These are phyloP conservation scores for Andrena camellia DNA, from an alignment of 2,888 invertebrate species.

Conservation along the genomic window DNA sequence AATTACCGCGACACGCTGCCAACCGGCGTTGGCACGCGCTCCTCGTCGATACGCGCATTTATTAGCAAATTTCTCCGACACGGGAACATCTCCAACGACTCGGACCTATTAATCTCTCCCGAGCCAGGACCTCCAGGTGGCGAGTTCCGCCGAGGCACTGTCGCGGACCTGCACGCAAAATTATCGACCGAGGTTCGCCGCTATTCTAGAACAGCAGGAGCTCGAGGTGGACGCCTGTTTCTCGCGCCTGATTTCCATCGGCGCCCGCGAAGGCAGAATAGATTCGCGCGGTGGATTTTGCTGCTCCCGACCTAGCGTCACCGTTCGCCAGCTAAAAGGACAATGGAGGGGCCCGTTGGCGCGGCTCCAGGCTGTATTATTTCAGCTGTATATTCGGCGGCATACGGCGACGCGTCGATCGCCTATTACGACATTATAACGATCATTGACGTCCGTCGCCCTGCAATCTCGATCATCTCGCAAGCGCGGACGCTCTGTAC, in stretches of 20 bases:
- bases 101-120: too few species aligned
- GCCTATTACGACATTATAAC: slow-evolving; percentile 51
- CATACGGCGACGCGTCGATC: slow-evolving; percentile 45
- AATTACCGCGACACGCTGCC: slow-evolving; percentile 52
- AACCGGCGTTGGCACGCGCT: slow-evolving; percentile 40
- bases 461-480: slow-evolving; percentile 21
- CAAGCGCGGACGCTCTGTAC: slow-evolving; percentile 9
- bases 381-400: slow-evolving; percentile 48
- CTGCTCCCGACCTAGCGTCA: background rate
- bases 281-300: slow-evolving; percentile 17
- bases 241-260: slow-evolving; percentile 26
- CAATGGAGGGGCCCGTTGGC: slow-evolving; percentile 52
- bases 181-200: slow-evolving; percentile 34
- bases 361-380: slow-evolving; percentile 51
- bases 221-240: slow-evolving; percentile 20
- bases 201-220: slow-evolving; percentile 20
- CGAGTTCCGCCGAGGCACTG: background rate
- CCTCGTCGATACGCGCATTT: too few species aligned
- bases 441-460: slow-evolving; percentile 37
- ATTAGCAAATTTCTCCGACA: too few species aligned
- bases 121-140: background rate
- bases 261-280: slow-evolving; percentile 23
- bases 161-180: slow-evolving; percentile 15
- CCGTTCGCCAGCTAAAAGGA: slow-evolving; percentile 42
- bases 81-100: too few species aligned